Evolutionary conservation across 2,888 invertebrate species (phyloP).

Genomic region (Mycalesis mineus): DNA sequence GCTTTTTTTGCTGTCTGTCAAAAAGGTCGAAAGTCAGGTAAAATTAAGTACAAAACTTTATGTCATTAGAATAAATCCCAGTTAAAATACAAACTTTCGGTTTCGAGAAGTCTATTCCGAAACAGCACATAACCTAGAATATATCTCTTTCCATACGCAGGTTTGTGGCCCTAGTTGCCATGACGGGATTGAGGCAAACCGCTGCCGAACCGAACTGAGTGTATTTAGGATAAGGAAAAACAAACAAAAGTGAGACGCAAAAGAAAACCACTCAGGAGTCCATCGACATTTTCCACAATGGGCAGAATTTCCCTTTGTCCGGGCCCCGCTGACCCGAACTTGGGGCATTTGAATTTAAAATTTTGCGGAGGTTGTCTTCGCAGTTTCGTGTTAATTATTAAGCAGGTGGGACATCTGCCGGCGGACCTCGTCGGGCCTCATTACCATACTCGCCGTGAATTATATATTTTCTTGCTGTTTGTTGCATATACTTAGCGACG

Average conservation of each 20-base stretch:
- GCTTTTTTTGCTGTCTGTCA: too few relatives aligned
- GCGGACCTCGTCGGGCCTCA: constrained; percentile 31
- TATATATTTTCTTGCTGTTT: constrained; percentile 8
- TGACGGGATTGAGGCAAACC: constrained; percentile 13
- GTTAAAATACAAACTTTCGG: too few relatives aligned
- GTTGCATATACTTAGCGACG: background rate
- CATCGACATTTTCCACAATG: constrained; percentile 22
- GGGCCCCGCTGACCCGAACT: constrained; percentile 44
- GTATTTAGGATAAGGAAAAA: constrained; percentile 37
- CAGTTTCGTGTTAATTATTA: constrained; percentile 63
- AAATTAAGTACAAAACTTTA: too few relatives aligned
- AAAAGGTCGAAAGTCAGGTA: too few relatives aligned
- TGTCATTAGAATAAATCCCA: too few relatives aligned
- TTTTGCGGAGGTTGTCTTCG: constrained; percentile 53
- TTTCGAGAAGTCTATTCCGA: too few relatives aligned
- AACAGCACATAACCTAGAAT: too few relatives aligned
- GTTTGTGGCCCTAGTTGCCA: background rate
- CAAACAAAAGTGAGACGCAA: constrained; percentile 30
- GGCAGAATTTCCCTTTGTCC: constrained; percentile 29
- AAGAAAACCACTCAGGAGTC: constrained; percentile 30
- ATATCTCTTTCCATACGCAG: background rate
- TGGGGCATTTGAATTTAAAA: constrained; percentile 67
- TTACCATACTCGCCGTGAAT: constrained; percentile 34
- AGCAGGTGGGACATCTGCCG: constrained; percentile 55
- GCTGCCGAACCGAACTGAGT: constrained; percentile 31